Evolutionary conservation across 2,888 invertebrate species (phyloP), one percentile per base, ranked within the genome.

Genomic region (Lingula anatina): DNA sequence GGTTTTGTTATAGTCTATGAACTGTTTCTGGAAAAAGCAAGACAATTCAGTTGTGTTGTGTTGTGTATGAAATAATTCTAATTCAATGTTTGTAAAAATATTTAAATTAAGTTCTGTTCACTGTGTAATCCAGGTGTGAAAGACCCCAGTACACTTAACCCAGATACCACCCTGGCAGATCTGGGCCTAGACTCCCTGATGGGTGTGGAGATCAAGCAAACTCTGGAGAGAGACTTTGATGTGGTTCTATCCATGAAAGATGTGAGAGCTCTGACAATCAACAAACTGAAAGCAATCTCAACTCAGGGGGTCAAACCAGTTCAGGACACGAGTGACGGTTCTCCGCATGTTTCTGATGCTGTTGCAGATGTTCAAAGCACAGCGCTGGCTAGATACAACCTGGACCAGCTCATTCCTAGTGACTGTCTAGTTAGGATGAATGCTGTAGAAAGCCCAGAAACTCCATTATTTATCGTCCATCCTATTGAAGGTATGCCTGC

Each of bases 121-220:
- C 23, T 42, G 35, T 42, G 27, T n/a, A 26, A 55, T 60, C 24
- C 74, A 82, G 89, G 90, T 53, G 85, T 97, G 67, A 91, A 93
- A 76, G 93, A 97, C 68, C 80, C 86, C 0, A 84, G 84, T 61
- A 86, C 87, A 54, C 83, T 95, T 27, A 85, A 89, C 54, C 82
- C 84, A 38, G 83, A 83, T 26, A 84, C 88, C 3, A 88, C 87
- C 38, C 80, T 99, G 42, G 91, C 92, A 26, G 97, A 99, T 77
- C 83, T 99, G 37, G 97, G 97, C 54, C 90, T 99, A 86, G 97
- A 99, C 76, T 96, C 96, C 2, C 80, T 99, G 60, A 97, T 97
- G 97, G 95, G 95, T 41, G 94, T 97, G 1, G 99, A 99, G 82
- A 93, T 99, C 70, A 96, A 96, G 77, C 95, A 95, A 79, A 90